Base-by-base conservation (phyloP, 2,888 invertebrate species). In the Caenorhabditis becei region DNA sequence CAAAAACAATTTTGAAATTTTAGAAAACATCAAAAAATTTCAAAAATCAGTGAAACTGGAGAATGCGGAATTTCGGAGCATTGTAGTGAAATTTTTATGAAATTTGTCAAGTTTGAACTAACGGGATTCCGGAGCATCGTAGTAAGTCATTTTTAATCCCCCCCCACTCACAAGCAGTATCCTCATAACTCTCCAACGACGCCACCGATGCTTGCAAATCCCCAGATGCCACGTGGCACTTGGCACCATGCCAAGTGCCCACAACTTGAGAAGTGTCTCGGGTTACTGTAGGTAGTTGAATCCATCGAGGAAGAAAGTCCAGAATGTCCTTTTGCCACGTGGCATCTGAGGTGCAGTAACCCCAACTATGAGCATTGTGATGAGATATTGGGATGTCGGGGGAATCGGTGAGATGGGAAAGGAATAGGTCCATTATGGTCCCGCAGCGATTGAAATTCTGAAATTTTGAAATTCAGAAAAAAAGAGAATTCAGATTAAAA, bases 141-240 rank as follows among this genome's bases (percentile, higher is more conserved):
- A n/a, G n/a, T n/a, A n/a, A n/a, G n/a, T n/a, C n/a, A n/a, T n/a
- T n/a, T n/a, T n/a, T n/a, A n/a, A n/a, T n/a, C n/a, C n/a, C n/a
- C n/a, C 3, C 3, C 2, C 11, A 66, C 83, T 71, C 47, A 80
- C 82, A 84, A 10, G 84, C 84, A 8, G 67, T 65, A 4, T 75
- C 41, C 3, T 62, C 51, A 10, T 47, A 58, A 4, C 53, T 59
- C 1, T 72, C 77, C 26, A 84, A 28, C 0, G 80, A 80, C 7
- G 77, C 78, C 14, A 84, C 80, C 5, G 84, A 84, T 16, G 82
- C 77, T 44, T 84, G 84, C 4, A 84, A 54, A 62, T 84, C 84
- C 44, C 84, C 84, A 24, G 70, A 62, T n/a, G 82, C 53, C 26
- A 82, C 67, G 35, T 80, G 71, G 37, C 79, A 75, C 16, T 67